These are phyloP conservation scores for Cotesia chilonis DNA, from an alignment of 1,140 invertebrate species.

Conservation along the genomic window DNA sequence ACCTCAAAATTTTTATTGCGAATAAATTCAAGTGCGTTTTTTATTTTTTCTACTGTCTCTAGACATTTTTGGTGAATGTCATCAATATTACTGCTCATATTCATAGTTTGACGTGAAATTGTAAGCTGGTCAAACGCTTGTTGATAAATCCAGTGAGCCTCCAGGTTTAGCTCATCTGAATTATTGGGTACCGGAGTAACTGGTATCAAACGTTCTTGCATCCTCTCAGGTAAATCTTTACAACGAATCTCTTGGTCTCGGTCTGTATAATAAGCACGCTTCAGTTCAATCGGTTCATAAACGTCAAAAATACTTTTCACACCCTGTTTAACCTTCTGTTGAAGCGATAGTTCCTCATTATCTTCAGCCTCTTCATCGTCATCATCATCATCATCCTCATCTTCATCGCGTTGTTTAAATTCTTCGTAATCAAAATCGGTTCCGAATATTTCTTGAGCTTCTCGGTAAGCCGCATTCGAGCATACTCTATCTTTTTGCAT, in stretches of 20 bases:
- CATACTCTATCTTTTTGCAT: slow-evolving; percentile 82
- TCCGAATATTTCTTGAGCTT: slow-evolving; percentile 99
- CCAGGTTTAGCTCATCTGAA: slow-evolving; percentile 89
- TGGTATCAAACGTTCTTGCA: slow-evolving; percentile 90
- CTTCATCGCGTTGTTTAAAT: slow-evolving; percentile 87
- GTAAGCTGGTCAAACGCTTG: slow-evolving; percentile 88
- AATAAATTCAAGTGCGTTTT: slow-evolving; percentile 95
- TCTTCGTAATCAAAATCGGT: slow-evolving; percentile 98
- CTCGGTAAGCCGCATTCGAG: slow-evolving; percentile 82
- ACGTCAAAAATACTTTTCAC: slow-evolving; percentile 94
- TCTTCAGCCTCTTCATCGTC: slow-evolving; percentile 79
- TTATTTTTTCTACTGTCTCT: slow-evolving; percentile 85
- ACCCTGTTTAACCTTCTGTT: slow-evolving; percentile 78
- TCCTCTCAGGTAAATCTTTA: slow-evolving; percentile 89
- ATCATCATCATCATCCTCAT: slow-evolving; percentile 76
- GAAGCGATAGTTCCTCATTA: slow-evolving; percentile 70
- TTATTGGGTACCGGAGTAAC: slow-evolving; percentile 82
- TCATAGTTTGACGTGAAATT: slow-evolving; percentile 77
- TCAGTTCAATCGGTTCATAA: slow-evolving; percentile 96
- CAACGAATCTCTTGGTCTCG: slow-evolving; percentile 91
- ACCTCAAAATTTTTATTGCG: slow-evolving; percentile 94
- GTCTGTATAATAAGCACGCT: slow-evolving; percentile 94
- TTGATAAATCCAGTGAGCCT: slow-evolving; percentile 97
- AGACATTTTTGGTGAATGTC: slow-evolving; percentile 67
- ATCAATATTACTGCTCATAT: slow-evolving; percentile 46